Evolutionary conservation across 2,797 vertebrate species (phyloP).

Genomic region (Balearica regulorum): DNA sequence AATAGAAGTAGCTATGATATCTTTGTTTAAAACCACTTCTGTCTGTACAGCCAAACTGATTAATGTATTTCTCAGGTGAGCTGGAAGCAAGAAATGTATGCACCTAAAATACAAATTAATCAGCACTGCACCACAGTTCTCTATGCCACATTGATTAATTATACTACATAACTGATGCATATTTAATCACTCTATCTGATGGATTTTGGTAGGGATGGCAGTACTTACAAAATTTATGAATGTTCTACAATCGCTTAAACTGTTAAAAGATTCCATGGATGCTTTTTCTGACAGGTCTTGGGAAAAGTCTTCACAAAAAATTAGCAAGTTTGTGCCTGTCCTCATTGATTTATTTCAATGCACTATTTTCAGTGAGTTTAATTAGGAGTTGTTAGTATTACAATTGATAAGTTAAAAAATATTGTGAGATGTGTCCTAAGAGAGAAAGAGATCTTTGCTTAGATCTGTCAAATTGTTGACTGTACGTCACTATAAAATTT

Average conservation of each 20-base stretch:
- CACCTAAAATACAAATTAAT: constrained; percentile 65
- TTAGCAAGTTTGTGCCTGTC: background rate
- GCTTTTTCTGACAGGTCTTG: background rate
- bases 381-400: background rate
- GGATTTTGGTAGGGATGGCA: constrained; percentile 1
- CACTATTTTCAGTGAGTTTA: background rate
- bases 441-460: background rate
- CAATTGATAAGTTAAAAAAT: background rate
- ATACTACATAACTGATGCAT: constrained; percentile 38
- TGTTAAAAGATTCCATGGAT: background rate
- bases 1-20: background rate
- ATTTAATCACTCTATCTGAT: constrained; percentile 67
- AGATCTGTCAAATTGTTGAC: background rate
- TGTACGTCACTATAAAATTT: background rate
- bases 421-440: background rate
- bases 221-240: background rate
- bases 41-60: constrained; percentile 21
- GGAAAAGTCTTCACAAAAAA: background rate
- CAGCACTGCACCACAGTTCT: background rate
- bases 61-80: constrained; percentile 55
- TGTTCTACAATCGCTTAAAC: background rate
- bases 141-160: constrained; percentile 64
- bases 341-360: background rate
- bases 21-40: constrained; percentile 3
- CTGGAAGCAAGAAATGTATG: constrained; percentile 51